Percentiles rank a stretch among this genome's conserved stretches.
phyloP scores from a whole-genome alignment of 2,888 invertebrate genomes.

The Calliphora vomitoria region DNA sequence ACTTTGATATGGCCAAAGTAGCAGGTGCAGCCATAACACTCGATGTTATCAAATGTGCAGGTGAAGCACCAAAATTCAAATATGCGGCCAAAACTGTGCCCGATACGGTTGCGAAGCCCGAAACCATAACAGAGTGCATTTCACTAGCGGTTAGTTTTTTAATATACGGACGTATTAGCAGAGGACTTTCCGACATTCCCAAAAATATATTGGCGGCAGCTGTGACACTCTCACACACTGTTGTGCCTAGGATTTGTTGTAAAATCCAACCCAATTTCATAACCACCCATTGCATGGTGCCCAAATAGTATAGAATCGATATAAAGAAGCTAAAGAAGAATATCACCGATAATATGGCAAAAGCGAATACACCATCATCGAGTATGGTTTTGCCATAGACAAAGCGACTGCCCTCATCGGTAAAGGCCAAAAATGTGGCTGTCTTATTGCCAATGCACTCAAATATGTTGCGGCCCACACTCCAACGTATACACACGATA shows the following conservation, averaged over 20 bases:
- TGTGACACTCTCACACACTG: slow-evolving; percentile 97
- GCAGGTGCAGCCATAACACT: slow-evolving; percentile 99
- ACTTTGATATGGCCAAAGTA: slow-evolving; percentile 94
- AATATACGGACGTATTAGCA: slow-evolving; percentile 95
- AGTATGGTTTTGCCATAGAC: slow-evolving; percentile 92
- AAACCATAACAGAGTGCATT: slow-evolving; percentile 96
- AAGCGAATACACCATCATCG: slow-evolving; percentile 90
- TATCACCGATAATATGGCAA: slow-evolving; percentile 95
- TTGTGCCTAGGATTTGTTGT: slow-evolving; percentile 91
- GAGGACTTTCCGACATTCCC: slow-evolving; percentile 96
- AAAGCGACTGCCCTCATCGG: slow-evolving; percentile 92
- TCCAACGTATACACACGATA: slow-evolving; percentile 93
- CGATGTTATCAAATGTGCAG: slow-evolving; percentile 95
- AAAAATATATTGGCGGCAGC: slow-evolving; percentile 97
- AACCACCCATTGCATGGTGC: slow-evolving; percentile 94
- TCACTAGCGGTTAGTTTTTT: slow-evolving; percentile 94
- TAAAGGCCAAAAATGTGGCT: slow-evolving; percentile 91
- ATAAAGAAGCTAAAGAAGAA: slow-evolving; percentile 97
- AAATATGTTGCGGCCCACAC: slow-evolving; percentile 89
- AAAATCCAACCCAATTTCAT: slow-evolving; percentile 92
- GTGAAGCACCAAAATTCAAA: slow-evolving; percentile 94
- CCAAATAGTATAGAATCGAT: slow-evolving; percentile 94
- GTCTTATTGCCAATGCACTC: slow-evolving; percentile 87
- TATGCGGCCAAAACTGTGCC: slow-evolving; percentile 97
- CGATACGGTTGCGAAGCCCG: slow-evolving; percentile 97